phyloP scores from a whole-genome alignment of 2,797 vertebrate species.

The Huso huso region DNA sequence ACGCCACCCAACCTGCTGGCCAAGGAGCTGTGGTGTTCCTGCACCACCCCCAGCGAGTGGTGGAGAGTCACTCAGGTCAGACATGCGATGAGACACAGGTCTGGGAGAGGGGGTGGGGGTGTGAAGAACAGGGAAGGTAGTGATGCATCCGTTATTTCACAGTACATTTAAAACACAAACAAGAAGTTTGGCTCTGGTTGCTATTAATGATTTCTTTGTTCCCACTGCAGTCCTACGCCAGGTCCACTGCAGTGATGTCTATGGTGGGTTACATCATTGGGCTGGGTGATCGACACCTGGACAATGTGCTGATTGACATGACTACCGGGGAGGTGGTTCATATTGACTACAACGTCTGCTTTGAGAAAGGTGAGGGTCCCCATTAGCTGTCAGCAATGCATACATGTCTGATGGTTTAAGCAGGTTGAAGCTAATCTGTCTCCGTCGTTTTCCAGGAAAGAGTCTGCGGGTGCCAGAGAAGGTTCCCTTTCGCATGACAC shows the following conservation, averaged over 20 bases:
- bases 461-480: slow-evolving; percentile 97
- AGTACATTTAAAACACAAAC: no score
- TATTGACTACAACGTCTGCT: slow-evolving; percentile 98
- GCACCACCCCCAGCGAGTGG: slow-evolving; percentile 92
- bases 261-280: slow-evolving; percentile 99
- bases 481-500: slow-evolving; percentile 96
- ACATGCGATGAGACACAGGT: neutral
- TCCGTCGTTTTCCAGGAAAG: slow-evolving; percentile 68
- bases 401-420: slow-evolving; percentile 11
- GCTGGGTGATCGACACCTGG: slow-evolving; percentile 93
- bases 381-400: slow-evolving; percentile 20
- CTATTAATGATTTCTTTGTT: neutral
- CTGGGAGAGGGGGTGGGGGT: neutral
- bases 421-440: slow-evolving; percentile 2
- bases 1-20: slow-evolving; percentile 92
- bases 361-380: slow-evolving; percentile 82
- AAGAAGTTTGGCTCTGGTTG: no score
- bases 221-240: slow-evolving; percentile 75
- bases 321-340: slow-evolving; percentile 97
- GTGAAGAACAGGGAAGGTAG: neutral
- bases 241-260: slow-evolving; percentile 97
- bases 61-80: slow-evolving; percentile 95
- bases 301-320: slow-evolving; percentile 98
- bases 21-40: slow-evolving; percentile 98
- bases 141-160: neutral